Base-by-base conservation (phyloP, 2,888 invertebrate species). In the Nephrocerus scutellatus region DNA sequence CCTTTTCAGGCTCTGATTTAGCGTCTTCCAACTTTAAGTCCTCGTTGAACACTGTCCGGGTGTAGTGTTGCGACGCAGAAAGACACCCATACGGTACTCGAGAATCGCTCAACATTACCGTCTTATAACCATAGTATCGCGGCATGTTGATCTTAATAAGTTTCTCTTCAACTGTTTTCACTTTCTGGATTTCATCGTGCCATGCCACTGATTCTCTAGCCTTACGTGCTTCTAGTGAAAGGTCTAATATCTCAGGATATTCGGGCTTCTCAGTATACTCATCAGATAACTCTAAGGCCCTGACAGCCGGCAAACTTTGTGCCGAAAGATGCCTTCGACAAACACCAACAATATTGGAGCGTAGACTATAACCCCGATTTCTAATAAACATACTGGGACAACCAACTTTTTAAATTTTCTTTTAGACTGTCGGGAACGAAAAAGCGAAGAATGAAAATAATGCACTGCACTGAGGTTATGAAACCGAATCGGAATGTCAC, bases 151-250 rank as follows among this genome's bases (percentile, higher is more conserved):
- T 56, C 51, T 83, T 84, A 35, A 87, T 78, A 52, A 86, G 73
- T 59, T 91, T 91, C 61, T 88, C 87, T 68, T 91, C 90, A 0
- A 88, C 75, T 0, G 86, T 87, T 39, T 77, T 73, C 9, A 83
- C 54, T 2, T 71, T 62, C 59, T 74, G 74, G 10, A 89, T 75
- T 56, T 76, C 72, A 12, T 80, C 71, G 53, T 79, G 69, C 62
- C 74, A 66, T 3, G 56, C 49, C 46, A 73, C 59, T 1, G 70
- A 63, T 39, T 69, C 60, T 28, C 78, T 72, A 52, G 67, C 61
- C 41, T 70, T 68, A 41, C 57, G 70, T 6, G 72, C 76, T 51
- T 70, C 58, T 9, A 56, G 62, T 0, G 79, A 76, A 6, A 71
- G 44, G 55, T 86, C 82, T n/a, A 46, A 34, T 13, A 65, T 63